A percentile compares a stretch with the other conserved stretches of the same genome.
These are phyloP conservation scores for Bombyx mori DNA, from an alignment of 1,140 invertebrate genomes.

Conservation along the genomic window ASM3026992v2 NC_085129.1:9266501-9267000, in stretches of 20 bases:
- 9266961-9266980: no score
- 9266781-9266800: neutral
- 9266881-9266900: no score
- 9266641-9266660: constrained; percentile 46
- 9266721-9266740: constrained; percentile 59
- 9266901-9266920: no score
- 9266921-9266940: no score
- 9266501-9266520: neutral
- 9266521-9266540: neutral
- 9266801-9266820: no score
- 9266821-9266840: no score
- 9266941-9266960: no score
- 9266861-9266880: no score
- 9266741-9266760: constrained; percentile 31
- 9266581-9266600: no score
- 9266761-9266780: constrained; percentile 16
- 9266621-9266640: constrained; percentile 57
- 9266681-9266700: constrained; percentile 62
- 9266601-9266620: constrained; percentile 9
- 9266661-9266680: constrained; percentile 31
- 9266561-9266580: no score
- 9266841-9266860: no score
- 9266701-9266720: constrained; percentile 52
- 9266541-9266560: neutral
- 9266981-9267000: no score